Percentiles rank a stretch among this genome's conserved stretches.
Conservation (phyloP, 2,797 vertebrate genomes). For the Atherinosoma microstoma region DNA sequence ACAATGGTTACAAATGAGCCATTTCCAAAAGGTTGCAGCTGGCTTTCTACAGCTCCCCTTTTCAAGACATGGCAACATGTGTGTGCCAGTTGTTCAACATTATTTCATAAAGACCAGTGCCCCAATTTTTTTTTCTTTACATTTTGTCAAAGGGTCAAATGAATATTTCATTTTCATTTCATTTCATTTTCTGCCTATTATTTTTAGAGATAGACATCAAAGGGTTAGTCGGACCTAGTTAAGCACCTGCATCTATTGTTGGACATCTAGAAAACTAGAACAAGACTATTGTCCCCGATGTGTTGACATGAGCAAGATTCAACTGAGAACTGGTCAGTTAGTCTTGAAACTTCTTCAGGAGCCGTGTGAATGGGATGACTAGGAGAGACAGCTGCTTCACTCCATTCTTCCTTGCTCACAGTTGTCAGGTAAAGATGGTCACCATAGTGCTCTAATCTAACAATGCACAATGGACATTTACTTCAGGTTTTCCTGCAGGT, state of each 20-base stretch:
- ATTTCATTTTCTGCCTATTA: no score
- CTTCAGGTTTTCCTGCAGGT: conserved; percentile 16
- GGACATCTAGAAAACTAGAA: conserved; percentile 29
- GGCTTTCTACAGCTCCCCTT: conserved; percentile 36
- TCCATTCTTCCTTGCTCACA: not conserved
- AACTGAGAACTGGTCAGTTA: no score
- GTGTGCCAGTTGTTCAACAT: conserved; percentile 43
- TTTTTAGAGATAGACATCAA: no score
- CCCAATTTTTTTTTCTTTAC: no score
- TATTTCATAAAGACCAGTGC: no score
- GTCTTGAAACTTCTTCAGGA: no score
- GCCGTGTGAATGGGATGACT: no score
- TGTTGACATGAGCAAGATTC: conserved; percentile 37
- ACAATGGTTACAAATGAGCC: conserved; percentile 34
- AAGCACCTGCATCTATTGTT: conserved; percentile 30
- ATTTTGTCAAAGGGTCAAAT: no score
- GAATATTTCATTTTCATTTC: no score
- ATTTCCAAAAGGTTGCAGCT: conserved; percentile 39
- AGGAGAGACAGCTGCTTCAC: no score
- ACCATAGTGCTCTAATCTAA: conserved; percentile 4
- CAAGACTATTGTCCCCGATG: conserved; percentile 19
- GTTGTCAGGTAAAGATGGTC: conserved; percentile 24
- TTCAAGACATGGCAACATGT: conserved; percentile 28
- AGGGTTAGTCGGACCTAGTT: conserved; percentile 20
- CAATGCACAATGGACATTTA: conserved; percentile 5